Conservation (phyloP, 2,888 invertebrate species). For the Cheilosia grossa region DNA sequence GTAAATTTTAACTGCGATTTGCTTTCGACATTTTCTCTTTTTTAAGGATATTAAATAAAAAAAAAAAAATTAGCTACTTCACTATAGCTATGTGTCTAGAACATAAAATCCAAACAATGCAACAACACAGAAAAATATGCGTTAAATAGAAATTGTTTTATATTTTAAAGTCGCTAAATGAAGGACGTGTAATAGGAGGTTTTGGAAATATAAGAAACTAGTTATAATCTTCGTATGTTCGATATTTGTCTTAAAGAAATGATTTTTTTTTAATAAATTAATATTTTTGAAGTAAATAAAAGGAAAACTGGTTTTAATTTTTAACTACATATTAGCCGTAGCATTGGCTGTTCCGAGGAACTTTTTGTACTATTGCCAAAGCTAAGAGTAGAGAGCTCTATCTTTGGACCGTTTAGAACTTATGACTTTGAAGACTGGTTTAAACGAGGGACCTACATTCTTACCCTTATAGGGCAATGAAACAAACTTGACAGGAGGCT, state of each 20-base stretch:
- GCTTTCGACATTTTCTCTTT: conserved; percentile 45
- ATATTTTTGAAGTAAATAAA: conserved; percentile 66
- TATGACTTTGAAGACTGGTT: no score
- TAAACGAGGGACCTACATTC: no score
- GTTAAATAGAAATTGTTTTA: conserved; percentile 17
- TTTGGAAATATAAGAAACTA: conserved; percentile 5
- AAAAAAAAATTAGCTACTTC: background rate
- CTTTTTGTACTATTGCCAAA: no score
- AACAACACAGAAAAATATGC: background rate
- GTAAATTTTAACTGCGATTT: conserved; percentile 31
- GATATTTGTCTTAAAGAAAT: conserved; percentile 29
- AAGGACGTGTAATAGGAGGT: background rate
- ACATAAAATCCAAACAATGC: conserved; percentile 1
- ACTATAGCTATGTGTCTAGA: background rate
- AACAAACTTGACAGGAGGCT: no score
- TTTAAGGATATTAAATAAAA: conserved; percentile 22
- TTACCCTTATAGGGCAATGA: no score
- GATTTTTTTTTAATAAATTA: conserved; percentile 47
- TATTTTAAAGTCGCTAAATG: conserved; percentile 29
- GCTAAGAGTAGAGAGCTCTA: no score
- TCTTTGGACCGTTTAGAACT: no score
- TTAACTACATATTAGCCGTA: background rate
- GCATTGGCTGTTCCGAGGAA: no score
- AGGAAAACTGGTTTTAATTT: background rate
- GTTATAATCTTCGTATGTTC: conserved; percentile 38